Conservation (phyloP, 2,797 vertebrate genomes). For the Acanthurus leucopareius region DNA sequence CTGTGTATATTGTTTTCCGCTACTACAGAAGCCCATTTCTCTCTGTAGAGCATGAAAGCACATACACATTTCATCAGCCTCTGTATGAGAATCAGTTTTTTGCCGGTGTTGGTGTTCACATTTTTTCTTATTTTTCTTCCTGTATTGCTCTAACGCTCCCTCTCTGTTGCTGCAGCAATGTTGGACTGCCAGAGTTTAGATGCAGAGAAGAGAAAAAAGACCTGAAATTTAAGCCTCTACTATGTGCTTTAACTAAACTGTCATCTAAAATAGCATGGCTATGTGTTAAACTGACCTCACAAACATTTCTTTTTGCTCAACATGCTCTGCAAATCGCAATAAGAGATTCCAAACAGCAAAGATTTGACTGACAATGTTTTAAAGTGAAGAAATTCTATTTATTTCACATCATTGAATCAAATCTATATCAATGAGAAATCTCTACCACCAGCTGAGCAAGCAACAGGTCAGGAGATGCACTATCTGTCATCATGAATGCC, state of each 20-base stretch:
- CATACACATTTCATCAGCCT: background rate
- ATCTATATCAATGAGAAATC: slow-evolving; percentile 74
- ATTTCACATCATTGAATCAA: slow-evolving; percentile 83
- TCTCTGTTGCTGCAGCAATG: slow-evolving; percentile 21
- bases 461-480: slow-evolving; percentile 75
- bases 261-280: background rate
- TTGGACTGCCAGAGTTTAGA: background rate
- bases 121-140: slow-evolving; percentile 1
- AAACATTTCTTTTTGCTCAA: background rate
- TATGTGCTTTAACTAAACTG: background rate
- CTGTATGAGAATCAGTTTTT: background rate
- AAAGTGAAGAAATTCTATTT: slow-evolving; percentile 81
- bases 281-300: background rate
- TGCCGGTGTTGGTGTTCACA: background rate
- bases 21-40: slow-evolving; percentile 14
- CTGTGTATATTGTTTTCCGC: background rate
- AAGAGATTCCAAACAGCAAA: slow-evolving; percentile 23
- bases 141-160: background rate
- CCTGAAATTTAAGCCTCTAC: background rate
- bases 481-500: slow-evolving; percentile 72
- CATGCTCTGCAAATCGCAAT: background rate
- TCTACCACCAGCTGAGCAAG: slow-evolving; percentile 75
- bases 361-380: slow-evolving; percentile 18
- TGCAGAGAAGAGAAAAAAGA: background rate
- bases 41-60: background rate